Conservation (phyloP, 2,113 vertebrate species). For the Cygnus buccinator region DNA sequence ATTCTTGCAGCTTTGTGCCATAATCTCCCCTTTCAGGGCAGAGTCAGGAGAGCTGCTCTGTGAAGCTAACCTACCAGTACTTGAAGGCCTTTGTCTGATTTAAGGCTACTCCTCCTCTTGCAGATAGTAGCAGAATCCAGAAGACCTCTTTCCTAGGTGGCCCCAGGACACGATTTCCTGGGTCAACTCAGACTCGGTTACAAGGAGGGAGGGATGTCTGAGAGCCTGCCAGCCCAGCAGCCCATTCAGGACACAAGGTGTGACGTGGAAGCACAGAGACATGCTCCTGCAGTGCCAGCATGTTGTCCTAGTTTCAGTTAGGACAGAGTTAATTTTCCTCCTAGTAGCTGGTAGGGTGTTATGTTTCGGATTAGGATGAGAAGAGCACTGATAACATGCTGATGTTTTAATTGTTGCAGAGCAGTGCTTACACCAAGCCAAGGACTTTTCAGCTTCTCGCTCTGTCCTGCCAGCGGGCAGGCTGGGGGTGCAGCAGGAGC, state of each 20-base stretch:
- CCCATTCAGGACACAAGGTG: rapidly evolving
- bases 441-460: no score
- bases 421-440: no score
- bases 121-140: background rate
- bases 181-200: background rate
- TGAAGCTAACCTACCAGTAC: background rate
- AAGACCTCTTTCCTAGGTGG: background rate
- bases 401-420: no score
- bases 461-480: no score
- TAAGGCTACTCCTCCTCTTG: background rate
- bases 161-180: background rate
- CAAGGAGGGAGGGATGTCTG: background rate
- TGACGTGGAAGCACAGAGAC: background rate
- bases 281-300: rapidly evolving
- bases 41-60: background rate
- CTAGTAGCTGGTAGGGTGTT: no score
- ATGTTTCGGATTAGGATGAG: no score
- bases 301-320: no score
- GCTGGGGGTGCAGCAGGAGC: no score
- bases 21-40: background rate
- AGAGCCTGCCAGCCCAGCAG: background rate
- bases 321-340: no score
- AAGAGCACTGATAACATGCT: no score
- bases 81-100: background rate
- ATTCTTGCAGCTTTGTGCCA: background rate